Percentiles rank a stretch among this genome's conserved stretches.
phyloP scores from a whole-genome alignment of 2,797 vertebrate species.

The Sebastes matsubarae region DNA sequence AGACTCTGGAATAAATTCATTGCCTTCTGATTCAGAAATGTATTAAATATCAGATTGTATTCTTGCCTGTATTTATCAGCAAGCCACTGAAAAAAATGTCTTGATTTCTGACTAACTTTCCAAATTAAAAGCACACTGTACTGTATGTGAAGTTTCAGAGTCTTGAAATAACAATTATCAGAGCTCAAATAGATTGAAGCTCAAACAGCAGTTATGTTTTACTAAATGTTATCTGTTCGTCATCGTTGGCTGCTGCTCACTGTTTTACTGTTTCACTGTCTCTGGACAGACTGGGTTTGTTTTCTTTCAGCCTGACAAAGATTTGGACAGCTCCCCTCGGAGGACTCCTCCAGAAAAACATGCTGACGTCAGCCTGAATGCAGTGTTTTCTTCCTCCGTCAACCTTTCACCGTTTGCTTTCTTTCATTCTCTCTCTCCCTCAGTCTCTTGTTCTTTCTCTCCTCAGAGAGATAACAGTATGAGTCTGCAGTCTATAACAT shows the following conservation, averaged over 20 bases:
- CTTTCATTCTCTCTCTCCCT: slow-evolving; percentile 3
- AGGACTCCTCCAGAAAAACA: slow-evolving; percentile 44
- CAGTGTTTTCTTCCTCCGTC: slow-evolving; percentile 18
- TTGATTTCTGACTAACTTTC: neutral
- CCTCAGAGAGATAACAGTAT: neutral
- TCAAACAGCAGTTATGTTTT: neutral
- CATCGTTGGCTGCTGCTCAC: neutral
- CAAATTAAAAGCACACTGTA: neutral
- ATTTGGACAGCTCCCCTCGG: slow-evolving; percentile 39
- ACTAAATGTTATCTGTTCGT: slow-evolving; percentile 1
- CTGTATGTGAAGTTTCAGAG: neutral
- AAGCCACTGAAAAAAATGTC: neutral
- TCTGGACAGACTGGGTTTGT: slow-evolving; percentile 25
- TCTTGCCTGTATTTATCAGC: neutral
- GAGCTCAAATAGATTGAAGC: neutral
- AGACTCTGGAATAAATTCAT: neutral
- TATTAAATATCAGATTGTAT: neutral
- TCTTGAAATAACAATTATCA: neutral
- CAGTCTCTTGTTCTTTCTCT: neutral
- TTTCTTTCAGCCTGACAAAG: slow-evolving; percentile 45
- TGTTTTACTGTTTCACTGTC: neutral
- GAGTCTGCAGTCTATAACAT: neutral
- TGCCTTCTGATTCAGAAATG: neutral
- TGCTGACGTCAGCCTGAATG: neutral
- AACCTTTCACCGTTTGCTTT: slow-evolving; percentile 13